Conservation (phyloP, 2,797 vertebrate genomes). For the Mormyrops boulengeri region DNA sequence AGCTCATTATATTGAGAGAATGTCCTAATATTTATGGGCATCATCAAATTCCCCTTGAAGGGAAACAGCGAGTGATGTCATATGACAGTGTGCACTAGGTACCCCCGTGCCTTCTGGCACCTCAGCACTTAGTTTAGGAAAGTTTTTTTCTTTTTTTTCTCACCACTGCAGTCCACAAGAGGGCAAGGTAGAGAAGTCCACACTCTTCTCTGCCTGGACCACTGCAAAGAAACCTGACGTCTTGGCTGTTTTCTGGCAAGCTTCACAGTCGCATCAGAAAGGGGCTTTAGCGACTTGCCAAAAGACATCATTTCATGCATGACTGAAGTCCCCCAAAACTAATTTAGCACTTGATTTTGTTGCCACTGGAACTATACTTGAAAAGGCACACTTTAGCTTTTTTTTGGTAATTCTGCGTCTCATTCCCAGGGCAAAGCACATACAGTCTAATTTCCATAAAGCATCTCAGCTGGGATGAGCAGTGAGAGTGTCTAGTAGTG, state of each 20-base stretch:
- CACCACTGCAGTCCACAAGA: neutral
- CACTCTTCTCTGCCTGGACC: neutral
- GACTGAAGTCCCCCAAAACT: slow-evolving; percentile 67
- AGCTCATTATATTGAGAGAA: neutral
- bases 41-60: neutral
- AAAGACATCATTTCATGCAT: slow-evolving; percentile 79
- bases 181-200: slow-evolving; percentile 11
- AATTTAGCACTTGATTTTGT: slow-evolving; percentile 63
- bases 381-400: slow-evolving; percentile 41
- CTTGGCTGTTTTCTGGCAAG: slow-evolving; percentile 53
- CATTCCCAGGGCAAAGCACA: slow-evolving; percentile 9
- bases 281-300: slow-evolving; percentile 61
- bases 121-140: neutral
- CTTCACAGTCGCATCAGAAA: slow-evolving; percentile 50
- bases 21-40: slow-evolving; percentile 2
- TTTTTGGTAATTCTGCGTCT: slow-evolving; percentile 28
- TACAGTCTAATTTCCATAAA: slow-evolving; percentile 1
- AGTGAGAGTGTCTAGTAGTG: neutral
- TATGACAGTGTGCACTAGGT: neutral
- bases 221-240: slow-evolving; percentile 12
- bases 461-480: slow-evolving; percentile 7
- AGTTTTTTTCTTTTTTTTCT: neutral
- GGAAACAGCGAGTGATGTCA: neutral
- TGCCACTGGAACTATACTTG: slow-evolving; percentile 45
- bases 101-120: neutral